A percentile compares a stretch with the other conserved stretches of the same genome.
phyloP scores from a whole-genome alignment of 2,888 invertebrate genomes.

The Ornithoptera priamus region DNA sequence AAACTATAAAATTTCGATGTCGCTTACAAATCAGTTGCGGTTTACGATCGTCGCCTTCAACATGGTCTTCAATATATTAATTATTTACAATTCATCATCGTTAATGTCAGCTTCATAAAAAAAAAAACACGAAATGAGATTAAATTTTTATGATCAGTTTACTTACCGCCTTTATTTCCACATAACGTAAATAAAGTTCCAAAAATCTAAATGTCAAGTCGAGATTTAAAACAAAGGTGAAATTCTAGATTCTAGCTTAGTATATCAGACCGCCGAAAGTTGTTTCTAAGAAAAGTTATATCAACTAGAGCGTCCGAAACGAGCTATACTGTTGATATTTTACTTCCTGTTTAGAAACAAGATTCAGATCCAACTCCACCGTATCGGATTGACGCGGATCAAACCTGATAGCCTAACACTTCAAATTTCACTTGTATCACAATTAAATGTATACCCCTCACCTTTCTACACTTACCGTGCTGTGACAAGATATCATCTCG shows the following conservation, averaged over 20 bases:
- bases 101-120: no score
- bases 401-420: conserved; percentile 24
- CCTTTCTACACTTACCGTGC: conserved; percentile 16
- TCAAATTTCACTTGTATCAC: conserved; percentile 22
- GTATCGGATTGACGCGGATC: conserved; percentile 20
- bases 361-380: conserved; percentile 1
- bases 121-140: no score
- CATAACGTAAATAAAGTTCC: no score
- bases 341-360: conserved; percentile 5
- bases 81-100: no score
- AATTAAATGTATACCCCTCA: conserved; percentile 22
- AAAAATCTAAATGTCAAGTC: no score
- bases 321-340: conserved; percentile 14
- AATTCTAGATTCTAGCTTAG: neutral
- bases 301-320: conserved; percentile 7
- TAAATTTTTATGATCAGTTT: no score
- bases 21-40: conserved; percentile 22
- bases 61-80: no score
- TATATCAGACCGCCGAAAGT: conserved; percentile 12
- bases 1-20: conserved; percentile 15
- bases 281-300: neutral
- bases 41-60: conserved; percentile 7
- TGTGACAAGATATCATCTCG: conserved; percentile 23
- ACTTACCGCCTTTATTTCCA: no score
- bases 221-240: neutral